phyloP scores from a whole-genome alignment of 2,888 invertebrate species.

The Drosophila ustulata region DNA sequence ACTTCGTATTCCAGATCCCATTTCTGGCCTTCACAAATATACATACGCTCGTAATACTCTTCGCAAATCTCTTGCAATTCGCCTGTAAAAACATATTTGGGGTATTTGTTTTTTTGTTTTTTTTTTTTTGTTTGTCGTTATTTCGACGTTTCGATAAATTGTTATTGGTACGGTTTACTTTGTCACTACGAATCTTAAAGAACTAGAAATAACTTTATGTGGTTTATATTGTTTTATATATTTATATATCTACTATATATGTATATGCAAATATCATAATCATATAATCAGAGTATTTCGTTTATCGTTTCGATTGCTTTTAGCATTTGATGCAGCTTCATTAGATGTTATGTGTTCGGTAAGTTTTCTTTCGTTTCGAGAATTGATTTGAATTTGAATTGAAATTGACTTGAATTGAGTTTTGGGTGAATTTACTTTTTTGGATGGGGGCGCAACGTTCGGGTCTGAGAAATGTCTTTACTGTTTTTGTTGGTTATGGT shows the following conservation, averaged over 20 bases:
- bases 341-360: slow-evolving; percentile 81
- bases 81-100: slow-evolving; percentile 82
- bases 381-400: slow-evolving; percentile 52
- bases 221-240: slow-evolving; percentile 30
- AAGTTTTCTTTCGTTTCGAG: slow-evolving; percentile 48
- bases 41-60: slow-evolving; percentile 98
- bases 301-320: slow-evolving; percentile 22
- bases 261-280: slow-evolving; percentile 29
- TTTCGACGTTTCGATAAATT: slow-evolving; percentile 23
- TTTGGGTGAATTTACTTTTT: slow-evolving; percentile 36
- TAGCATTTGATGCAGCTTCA: slow-evolving; percentile 54
- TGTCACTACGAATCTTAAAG: slow-evolving; percentile 41
- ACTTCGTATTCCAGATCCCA: slow-evolving; percentile 99
- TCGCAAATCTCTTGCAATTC: slow-evolving; percentile 96
- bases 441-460: slow-evolving; percentile 55
- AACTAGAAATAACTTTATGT: slow-evolving; percentile 43
- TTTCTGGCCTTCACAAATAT: slow-evolving; percentile 99
- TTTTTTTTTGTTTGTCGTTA: slow-evolving; percentile 21
- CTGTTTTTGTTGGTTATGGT: slow-evolving; percentile 51
- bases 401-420: slow-evolving; percentile 13
- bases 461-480: slow-evolving; percentile 55
- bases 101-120: slow-evolving; percentile 32
- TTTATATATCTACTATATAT: slow-evolving; percentile 12
- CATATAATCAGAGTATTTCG: slow-evolving; percentile 27
- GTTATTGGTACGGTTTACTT: slow-evolving; percentile 18